Evolutionary conservation across 2,113 vertebrate species (phyloP).

Genomic region (Poeciliopsis retropinna): DNA sequence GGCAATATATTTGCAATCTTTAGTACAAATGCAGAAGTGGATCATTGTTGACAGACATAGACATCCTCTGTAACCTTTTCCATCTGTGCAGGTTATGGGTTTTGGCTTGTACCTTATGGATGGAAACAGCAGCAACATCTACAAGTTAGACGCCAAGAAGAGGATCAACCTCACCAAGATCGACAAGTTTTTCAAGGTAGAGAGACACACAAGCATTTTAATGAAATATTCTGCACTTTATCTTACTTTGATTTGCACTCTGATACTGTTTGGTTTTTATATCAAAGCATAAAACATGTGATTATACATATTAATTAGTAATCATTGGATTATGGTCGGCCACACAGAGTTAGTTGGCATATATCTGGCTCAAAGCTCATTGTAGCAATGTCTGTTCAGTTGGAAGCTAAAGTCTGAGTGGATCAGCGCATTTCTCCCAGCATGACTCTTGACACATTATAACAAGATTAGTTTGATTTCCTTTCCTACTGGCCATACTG

Average conservation of each 20-base stretch:
- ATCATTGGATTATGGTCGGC: no score
- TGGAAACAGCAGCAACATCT: slow-evolving; percentile 95
- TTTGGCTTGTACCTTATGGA: slow-evolving; percentile 98
- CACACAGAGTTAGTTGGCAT: no score
- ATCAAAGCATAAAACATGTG: no score
- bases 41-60: background rate
- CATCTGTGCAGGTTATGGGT: slow-evolving; percentile 90
- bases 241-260: background rate
- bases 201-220: background rate
- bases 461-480: no score
- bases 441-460: background rate
- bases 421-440: background rate
- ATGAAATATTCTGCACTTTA: background rate
- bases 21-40: background rate
- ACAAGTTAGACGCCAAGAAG: slow-evolving; percentile 97
- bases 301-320: no score
- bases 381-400: background rate
- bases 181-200: slow-evolving; percentile 98
- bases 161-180: slow-evolving; percentile 96
- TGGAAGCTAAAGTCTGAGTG: background rate
- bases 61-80: background rate
- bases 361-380: no score
- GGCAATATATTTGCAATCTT: background rate
- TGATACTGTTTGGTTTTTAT: no score
- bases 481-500: no score